phyloP scores from a whole-genome alignment of 2,888 invertebrate genomes.

The Dendrolimus houi region DNA sequence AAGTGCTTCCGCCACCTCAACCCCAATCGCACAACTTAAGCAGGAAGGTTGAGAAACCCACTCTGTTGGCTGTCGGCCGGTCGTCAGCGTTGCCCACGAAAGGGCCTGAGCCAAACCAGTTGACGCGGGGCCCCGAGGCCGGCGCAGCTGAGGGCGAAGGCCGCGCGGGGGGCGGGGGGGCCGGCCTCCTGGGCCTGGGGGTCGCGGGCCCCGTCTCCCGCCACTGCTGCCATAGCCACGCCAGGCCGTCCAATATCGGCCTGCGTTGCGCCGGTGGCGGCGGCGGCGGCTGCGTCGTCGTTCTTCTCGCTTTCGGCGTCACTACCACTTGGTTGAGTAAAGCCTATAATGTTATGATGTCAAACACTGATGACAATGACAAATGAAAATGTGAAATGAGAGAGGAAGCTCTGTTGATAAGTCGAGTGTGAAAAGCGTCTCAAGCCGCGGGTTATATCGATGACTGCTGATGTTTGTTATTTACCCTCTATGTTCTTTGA shows the following conservation, averaged over 20 bases:
- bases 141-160: constrained; percentile 30
- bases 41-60: constrained; percentile 69
- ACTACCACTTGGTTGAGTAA: constrained; percentile 77
- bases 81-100: constrained; percentile 69
- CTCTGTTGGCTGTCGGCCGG: constrained; percentile 55
- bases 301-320: constrained; percentile 64
- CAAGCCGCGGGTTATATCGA: background rate
- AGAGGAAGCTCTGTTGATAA: constrained; percentile 17
- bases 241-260: constrained; percentile 73
- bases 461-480: background rate
- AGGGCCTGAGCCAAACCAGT: constrained; percentile 70
- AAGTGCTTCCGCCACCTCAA: constrained; percentile 55
- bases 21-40: constrained; percentile 66
- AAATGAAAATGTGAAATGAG: constrained; percentile 12
- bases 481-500: background rate
- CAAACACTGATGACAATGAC: constrained; percentile 20
- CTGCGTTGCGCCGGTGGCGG: constrained; percentile 61
- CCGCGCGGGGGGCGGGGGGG: constrained; percentile 36
- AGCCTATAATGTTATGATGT: constrained; percentile 62
- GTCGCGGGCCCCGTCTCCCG: constrained; percentile 60
- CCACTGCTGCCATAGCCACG: constrained; percentile 78
- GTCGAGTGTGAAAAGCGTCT: constrained; percentile 9
- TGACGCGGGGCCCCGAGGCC: constrained; percentile 43
- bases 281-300: constrained; percentile 48
- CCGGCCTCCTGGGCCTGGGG: constrained; percentile 35